Conservation (phyloP, 2,797 vertebrate species). For the Nyctalus aviator region DNA sequence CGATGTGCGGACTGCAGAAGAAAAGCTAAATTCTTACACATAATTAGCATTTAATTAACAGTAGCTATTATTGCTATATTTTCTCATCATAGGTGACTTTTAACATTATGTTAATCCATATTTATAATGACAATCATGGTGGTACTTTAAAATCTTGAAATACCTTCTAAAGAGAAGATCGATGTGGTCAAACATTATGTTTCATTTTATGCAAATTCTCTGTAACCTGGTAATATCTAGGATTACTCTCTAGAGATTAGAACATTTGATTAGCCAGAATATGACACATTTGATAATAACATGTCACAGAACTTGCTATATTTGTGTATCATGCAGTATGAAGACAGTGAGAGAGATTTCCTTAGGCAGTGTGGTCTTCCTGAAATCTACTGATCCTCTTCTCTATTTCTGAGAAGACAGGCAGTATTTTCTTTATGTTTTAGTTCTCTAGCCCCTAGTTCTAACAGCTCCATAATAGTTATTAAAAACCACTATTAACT, state of each 20-base stretch:
- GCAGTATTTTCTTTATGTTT: background rate
- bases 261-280: slow-evolving; percentile 15
- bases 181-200: background rate
- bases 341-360: background rate
- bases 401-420: background rate
- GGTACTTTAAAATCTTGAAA: slow-evolving; percentile 46
- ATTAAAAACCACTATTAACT: slow-evolving; percentile 40
- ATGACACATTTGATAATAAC: background rate
- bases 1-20: background rate
- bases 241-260: slow-evolving; percentile 33
- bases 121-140: background rate
- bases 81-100: background rate
- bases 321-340: background rate
- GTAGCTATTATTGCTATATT: background rate
- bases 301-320: background rate
- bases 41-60: background rate
- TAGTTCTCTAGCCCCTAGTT: background rate
- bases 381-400: background rate
- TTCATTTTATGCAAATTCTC: slow-evolving; percentile 36
- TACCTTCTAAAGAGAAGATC: slow-evolving; percentile 49
- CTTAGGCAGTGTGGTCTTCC: background rate
- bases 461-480: background rate
- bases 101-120: background rate
- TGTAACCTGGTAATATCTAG: background rate
- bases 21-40: background rate